Evolutionary conservation across 2,888 invertebrate genomes (phyloP).

Genomic region (Archips crataeganus): DNA sequence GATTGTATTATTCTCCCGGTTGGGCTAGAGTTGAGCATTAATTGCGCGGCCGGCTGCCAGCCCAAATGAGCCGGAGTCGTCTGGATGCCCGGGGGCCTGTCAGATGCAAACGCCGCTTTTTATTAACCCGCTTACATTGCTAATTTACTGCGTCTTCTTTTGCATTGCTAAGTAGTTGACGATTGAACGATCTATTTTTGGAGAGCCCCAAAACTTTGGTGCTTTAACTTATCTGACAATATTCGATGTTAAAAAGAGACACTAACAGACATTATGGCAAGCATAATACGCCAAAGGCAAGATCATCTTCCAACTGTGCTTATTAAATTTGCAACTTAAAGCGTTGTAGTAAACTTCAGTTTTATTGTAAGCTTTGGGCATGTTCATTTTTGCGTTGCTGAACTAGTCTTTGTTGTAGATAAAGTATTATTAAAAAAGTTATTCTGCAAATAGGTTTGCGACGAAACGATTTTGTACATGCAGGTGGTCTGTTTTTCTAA

Average conservation of each 20-base stretch:
- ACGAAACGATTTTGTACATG: not conserved
- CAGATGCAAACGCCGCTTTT: conserved; percentile 48
- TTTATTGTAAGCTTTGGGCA: not conserved
- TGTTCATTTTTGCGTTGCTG: not conserved
- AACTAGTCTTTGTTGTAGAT: not conserved
- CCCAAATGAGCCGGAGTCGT: conserved; percentile 34
- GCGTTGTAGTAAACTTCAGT: not conserved
- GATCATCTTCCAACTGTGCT: not conserved
- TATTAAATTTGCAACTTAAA: not conserved
- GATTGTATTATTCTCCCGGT: conserved; percentile 25
- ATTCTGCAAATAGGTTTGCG: not conserved
- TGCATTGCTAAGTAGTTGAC: conserved; percentile 18
- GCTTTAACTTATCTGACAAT: not conserved
- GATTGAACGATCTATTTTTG: conserved; percentile 4
- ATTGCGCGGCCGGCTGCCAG: conserved; percentile 31
- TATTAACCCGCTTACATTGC: conserved; percentile 42
- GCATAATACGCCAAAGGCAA: not conserved
- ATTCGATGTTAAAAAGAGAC: too few species aligned
- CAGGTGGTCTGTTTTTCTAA: too few species aligned
- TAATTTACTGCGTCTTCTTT: conserved; percentile 40
- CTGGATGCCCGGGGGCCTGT: conserved; percentile 44
- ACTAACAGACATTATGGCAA: not conserved
- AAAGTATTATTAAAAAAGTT: not conserved
- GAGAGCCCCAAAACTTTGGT: not conserved
- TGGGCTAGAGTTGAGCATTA: conserved; percentile 34